A percentile compares a stretch with the other conserved stretches of the same genome.
Conservation (phyloP, 2,888 invertebrate species). For the Plebejus anna region DNA sequence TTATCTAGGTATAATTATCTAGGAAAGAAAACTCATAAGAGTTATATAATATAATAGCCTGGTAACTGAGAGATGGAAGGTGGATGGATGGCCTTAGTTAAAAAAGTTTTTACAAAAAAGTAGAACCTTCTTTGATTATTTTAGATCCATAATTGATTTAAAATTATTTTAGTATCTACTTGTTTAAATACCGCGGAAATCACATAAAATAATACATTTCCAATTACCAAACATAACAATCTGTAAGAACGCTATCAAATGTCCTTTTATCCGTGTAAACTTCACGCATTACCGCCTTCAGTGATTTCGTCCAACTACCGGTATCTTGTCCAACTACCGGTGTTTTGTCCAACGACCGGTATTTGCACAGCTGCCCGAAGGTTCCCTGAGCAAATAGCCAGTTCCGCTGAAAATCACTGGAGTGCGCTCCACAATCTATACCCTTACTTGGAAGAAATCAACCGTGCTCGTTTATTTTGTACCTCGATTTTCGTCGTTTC, state of each 20-base stretch:
- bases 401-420: conserved; percentile 39
- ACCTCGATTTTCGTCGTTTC: background rate
- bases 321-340: conserved; percentile 41
- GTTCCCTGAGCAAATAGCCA: conserved; percentile 55
- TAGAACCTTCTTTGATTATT: background rate
- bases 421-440: conserved; percentile 47
- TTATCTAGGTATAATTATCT: too few species aligned
- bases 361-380: conserved; percentile 52
- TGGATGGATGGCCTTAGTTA: too few species aligned
- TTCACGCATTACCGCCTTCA: conserved; percentile 51
- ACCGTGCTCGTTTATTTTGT: conserved; percentile 16
- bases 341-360: conserved; percentile 43
- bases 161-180: background rate
- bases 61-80: too few species aligned
- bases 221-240: background rate
- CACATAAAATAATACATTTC: background rate
- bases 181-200: background rate
- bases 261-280: conserved; percentile 26
- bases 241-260: background rate
- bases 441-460: conserved; percentile 37
- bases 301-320: conserved; percentile 44
- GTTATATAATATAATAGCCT: too few species aligned
- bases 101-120: too few species aligned
- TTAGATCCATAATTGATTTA: background rate
- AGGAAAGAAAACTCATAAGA: too few species aligned